Evolutionary conservation across 2,888 invertebrate species (phyloP), one percentile per base, ranked within the genome.

Genomic region (Villa cingulata): DNA sequence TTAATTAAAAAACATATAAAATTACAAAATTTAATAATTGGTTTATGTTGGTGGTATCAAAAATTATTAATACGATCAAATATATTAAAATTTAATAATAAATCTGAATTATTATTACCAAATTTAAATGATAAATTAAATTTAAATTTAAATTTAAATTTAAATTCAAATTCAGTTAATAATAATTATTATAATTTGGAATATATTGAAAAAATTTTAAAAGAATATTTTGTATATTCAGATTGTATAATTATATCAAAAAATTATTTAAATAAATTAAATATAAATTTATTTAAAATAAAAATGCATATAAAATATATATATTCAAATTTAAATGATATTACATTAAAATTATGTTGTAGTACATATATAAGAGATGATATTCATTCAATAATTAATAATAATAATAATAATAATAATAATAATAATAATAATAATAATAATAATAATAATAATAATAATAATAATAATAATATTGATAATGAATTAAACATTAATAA

Each of bases 241-340:
- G 48, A 48, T 37, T 48, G 51, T 41, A 32, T 52, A 17, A 45
- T 44, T 5, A 32, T 45, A 14, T 34, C 47, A n/a, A 29, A 27
- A 15, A 18, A 14, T 4, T 37, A 36, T 12, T 32, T 32, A 32
- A 32, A 32, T 12, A 32, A 32, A 32, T 12, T 32, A 19, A 37
- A 45, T n/a, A 37, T 48, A 16, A 20, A 36, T 41, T 36, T 40
- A 14, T 37, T 47, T 23, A 29, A 42, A 20, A 14, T 43, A 12
- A 43, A 38, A n/a, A 7, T 14, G 38, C 12, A 43, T 29, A 41
- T 38, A 14, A 18, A 44, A 19, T 20, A 29, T 14, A 17, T 3
- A 17, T 51, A 47, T 41, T 49, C 51, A 14, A 29, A 47, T 42
- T 46, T 51, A 49, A 49, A 51, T 34, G 42, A 42, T 2, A 44